Evolutionary conservation across 2,888 invertebrate species (phyloP).

Genomic region (Drosophila lutescens): DNA sequence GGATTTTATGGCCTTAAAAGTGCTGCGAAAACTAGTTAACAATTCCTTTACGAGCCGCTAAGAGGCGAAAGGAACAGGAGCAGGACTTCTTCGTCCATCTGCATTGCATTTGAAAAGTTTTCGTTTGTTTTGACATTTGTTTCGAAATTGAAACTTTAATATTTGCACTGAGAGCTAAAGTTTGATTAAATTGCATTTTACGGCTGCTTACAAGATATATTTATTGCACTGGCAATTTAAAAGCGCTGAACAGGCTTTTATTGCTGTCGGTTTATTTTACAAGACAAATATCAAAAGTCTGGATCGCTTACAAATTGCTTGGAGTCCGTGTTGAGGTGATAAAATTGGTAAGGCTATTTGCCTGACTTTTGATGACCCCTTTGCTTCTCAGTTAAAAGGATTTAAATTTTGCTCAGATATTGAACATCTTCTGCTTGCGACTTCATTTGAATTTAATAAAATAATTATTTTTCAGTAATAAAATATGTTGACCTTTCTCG

Average conservation of each 20-base stretch:
- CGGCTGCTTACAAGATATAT: slow-evolving; percentile 8
- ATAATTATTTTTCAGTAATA: neutral
- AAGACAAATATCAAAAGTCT: neutral
- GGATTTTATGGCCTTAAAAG: slow-evolving; percentile 58
- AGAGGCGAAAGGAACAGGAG: slow-evolving; percentile 19
- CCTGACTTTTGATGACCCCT: neutral
- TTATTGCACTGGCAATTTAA: slow-evolving; percentile 9
- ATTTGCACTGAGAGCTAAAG: slow-evolving; percentile 10
- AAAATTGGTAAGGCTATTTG: neutral
- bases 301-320: neutral
- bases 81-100: slow-evolving; percentile 16
- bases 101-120: slow-evolving; percentile 35
- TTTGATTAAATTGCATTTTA: slow-evolving; percentile 29
- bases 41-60: slow-evolving; percentile 52
- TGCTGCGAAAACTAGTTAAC: slow-evolving; percentile 57
- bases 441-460: neutral
- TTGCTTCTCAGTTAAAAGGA: neutral
- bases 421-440: neutral
- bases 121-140: slow-evolving; percentile 23
- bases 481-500: neutral
- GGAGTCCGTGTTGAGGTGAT: neutral
- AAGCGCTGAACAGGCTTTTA: neutral
- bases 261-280: neutral
- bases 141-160: slow-evolving; percentile 27
- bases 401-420: neutral